Base-by-base conservation (phyloP, 2,888 invertebrate genomes). In the Harmothoe impar region DNA sequence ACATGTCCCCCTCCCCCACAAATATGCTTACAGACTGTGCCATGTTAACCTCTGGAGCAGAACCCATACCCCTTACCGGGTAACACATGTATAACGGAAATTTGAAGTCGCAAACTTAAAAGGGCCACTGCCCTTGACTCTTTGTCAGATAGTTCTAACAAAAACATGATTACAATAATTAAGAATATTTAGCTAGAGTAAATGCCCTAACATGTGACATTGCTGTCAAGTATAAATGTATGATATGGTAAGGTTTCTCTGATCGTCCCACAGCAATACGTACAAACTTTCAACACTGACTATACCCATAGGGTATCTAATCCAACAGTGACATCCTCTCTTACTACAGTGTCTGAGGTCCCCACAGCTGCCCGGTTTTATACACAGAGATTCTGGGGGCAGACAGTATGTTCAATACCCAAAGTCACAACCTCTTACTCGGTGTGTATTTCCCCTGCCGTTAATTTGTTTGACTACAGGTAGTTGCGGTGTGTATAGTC, bases 231-330 rank as follows among this genome's bases (percentile, higher is more conserved):
- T 72, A 25, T 72, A 25, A 29, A 72, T 72, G 5, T 25, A 72
- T 72, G 72, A 72, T 72, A 72, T 72, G 72, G 72, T 72, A 20
- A 62, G 3, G n/a, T 72, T n/a, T 31, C 72, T 29, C 72, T 29
- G 0, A 1, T 72, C 72, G 31, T 72, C 20, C 29, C 15, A 29
- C 25, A n/a, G 3, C 5, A n/a, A 72, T 17, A 29, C 72, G 29
- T 29, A 29, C 31, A 15, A 15, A 72, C 72, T 72, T 29, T 3
- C 31, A 7, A 29, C 25, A 15, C 72, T 72, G 72, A 72, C 29
- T n/a, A 72, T 31, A 72, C 31, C 15, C 72, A n/a, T 15, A 25
- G 3, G 15, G 15, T 29, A 25, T 72, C 31, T 29, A 15, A 25
- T 29, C 25, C 25, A 29, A 5, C 25, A 29, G 15, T 25, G 5